phyloP scores from a whole-genome alignment of 2,113 vertebrate species.

The Bungarus multicinctus region DNA sequence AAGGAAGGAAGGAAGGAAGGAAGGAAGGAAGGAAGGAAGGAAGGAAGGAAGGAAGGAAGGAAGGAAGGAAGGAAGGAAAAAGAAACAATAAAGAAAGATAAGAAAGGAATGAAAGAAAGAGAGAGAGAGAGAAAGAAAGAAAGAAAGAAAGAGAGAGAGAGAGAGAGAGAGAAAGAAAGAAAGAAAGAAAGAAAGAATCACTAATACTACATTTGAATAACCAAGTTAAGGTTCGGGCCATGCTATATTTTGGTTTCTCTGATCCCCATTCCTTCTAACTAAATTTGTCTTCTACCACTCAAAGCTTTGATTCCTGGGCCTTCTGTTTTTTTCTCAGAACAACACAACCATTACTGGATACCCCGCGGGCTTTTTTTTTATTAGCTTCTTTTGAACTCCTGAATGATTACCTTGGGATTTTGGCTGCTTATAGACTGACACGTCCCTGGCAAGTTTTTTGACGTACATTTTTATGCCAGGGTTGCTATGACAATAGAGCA shows the following conservation, averaged over 20 bases:
- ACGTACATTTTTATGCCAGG: constrained; percentile 58
- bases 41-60: too few species aligned
- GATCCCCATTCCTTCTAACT: not conserved
- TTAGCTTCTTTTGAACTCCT: constrained; percentile 63
- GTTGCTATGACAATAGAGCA: constrained; percentile 63
- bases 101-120: not conserved
- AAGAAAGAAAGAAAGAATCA: not conserved
- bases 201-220: not conserved
- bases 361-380: constrained; percentile 51
- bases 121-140: not conserved
- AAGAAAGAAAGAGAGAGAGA: not conserved
- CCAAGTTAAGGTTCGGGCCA: not conserved
- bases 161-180: not conserved
- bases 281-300: constrained; percentile 22
- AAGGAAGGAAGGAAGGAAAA: rapidly evolving
- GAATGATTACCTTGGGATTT: constrained; percentile 58
- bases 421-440: constrained; percentile 54
- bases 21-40: too few species aligned
- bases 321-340: constrained; percentile 42
- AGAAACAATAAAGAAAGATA: too few species aligned
- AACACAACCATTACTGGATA: constrained; percentile 34
- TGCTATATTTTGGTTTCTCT: constrained; percentile 20
- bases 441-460: constrained; percentile 57
- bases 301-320: constrained; percentile 26
- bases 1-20: too few species aligned